phyloP scores from a whole-genome alignment of 2,888 invertebrate genomes.

The Drosophila birchii region DNA sequence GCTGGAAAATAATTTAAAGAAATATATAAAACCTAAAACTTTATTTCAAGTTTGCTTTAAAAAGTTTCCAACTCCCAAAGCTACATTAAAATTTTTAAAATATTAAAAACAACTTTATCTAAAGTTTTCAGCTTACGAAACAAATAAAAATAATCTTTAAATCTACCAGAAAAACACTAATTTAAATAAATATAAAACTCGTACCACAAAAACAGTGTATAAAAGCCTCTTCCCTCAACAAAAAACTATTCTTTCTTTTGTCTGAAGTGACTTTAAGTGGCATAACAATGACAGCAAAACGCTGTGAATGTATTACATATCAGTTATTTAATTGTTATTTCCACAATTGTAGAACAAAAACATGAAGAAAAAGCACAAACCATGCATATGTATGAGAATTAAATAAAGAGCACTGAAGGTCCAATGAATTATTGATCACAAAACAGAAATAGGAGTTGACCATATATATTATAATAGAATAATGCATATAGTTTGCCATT shows the following conservation, averaged over 20 bases:
- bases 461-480: conserved; percentile 15
- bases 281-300: conserved; percentile 23
- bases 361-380: neutral
- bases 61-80: neutral
- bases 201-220: neutral
- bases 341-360: conserved; percentile 23
- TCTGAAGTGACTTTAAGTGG: conserved; percentile 24
- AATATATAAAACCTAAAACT: no score
- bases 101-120: neutral
- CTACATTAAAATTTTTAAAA: neutral
- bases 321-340: conserved; percentile 40
- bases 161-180: neutral
- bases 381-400: conserved; percentile 41
- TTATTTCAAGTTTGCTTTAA: neutral
- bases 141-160: neutral
- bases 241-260: conserved; percentile 19
- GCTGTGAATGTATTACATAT: conserved; percentile 29
- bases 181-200: neutral
- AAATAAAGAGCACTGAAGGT: conserved; percentile 43
- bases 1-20: no score
- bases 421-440: conserved; percentile 40
- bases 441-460: conserved; percentile 47
- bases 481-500: conserved; percentile 1
- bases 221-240: conserved; percentile 1
- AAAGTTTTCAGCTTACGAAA: neutral